phyloP scores from a whole-genome alignment of 2,113 vertebrate genomes.

The Brachypteracias leptosomus region DNA sequence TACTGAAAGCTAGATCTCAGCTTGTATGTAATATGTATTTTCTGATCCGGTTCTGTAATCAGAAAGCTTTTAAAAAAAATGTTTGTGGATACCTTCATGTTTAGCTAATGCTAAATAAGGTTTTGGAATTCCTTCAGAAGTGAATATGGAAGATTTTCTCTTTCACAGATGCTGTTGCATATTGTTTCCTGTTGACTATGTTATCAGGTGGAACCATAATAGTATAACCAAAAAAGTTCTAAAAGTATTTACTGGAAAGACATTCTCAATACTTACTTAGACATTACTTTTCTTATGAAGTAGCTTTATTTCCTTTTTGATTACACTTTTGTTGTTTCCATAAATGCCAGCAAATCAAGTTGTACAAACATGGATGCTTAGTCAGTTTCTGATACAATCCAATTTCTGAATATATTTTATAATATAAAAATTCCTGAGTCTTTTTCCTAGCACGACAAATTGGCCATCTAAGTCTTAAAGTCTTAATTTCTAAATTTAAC shows the following conservation, averaged over 20 bases:
- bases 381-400: not conserved
- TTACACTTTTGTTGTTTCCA: not conserved
- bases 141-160: not conserved
- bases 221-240: not conserved
- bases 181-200: not conserved
- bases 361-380: not conserved
- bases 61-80: not conserved
- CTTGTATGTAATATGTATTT: not conserved
- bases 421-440: not conserved
- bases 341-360: not conserved
- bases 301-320: not conserved
- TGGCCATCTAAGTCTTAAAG: constrained; percentile 1
- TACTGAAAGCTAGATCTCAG: not conserved
- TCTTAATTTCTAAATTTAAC: constrained; percentile 15
- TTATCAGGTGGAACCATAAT: not conserved
- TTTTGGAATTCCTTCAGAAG: not conserved
- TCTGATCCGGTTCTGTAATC: not conserved
- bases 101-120: not conserved
- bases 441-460: not conserved
- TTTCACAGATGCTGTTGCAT: not conserved
- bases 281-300: not conserved
- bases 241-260: not conserved
- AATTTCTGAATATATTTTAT: not conserved
- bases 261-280: not conserved
- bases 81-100: not conserved